A percentile compares a stretch with the other conserved stretches of the same genome.
These are phyloP conservation scores for Campopleginae sp. DNA, from an alignment of 2,888 invertebrate genomes.

Conservation along the genomic window DNA sequence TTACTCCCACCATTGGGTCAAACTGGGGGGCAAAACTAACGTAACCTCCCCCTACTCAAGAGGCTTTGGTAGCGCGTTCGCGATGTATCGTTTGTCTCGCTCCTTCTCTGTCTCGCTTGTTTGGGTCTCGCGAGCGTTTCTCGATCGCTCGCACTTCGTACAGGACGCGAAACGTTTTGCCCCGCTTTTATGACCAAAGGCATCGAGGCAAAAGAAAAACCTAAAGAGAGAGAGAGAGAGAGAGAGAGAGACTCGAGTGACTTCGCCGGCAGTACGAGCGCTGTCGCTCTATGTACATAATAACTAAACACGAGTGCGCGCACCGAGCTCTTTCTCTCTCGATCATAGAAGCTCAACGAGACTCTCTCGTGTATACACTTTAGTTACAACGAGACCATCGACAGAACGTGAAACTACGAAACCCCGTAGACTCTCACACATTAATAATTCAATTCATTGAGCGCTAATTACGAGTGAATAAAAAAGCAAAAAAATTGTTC, in stretches of 20 bases:
- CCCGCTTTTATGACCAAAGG: conserved; percentile 65
- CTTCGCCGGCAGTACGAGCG: conserved; percentile 65
- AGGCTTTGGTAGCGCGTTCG: conserved; percentile 39
- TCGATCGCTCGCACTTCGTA: conserved; percentile 58
- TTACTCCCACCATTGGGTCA: conserved; percentile 72
- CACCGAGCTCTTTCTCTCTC: conserved; percentile 70
- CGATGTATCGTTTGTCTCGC: conserved; percentile 16
- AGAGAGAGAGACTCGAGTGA: conserved; percentile 21
- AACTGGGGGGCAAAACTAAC: conserved; percentile 68
- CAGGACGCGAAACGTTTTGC: conserved; percentile 48
- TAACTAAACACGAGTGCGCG: conserved; percentile 73
- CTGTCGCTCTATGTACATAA: conserved; percentile 77
- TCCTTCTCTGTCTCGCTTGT: conserved; percentile 37
- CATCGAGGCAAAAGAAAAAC: conserved; percentile 55
- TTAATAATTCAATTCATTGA: background rate
- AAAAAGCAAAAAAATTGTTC: background rate
- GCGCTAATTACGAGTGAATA: background rate
- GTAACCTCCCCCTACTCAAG: conserved; percentile 68
- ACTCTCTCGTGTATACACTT: conserved; percentile 63
- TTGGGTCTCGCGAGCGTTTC: conserved; percentile 65
- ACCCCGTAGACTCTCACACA: conserved; percentile 39
- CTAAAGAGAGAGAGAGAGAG: conserved; percentile 12
- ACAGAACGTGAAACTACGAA: conserved; percentile 58
- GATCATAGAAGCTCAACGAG: conserved; percentile 77
- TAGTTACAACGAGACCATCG: conserved; percentile 70